A percentile compares a stretch with the other conserved stretches of the same genome.
phyloP scores from a whole-genome alignment of 2,888 invertebrate species.

The Pterostichus niger region DNA sequence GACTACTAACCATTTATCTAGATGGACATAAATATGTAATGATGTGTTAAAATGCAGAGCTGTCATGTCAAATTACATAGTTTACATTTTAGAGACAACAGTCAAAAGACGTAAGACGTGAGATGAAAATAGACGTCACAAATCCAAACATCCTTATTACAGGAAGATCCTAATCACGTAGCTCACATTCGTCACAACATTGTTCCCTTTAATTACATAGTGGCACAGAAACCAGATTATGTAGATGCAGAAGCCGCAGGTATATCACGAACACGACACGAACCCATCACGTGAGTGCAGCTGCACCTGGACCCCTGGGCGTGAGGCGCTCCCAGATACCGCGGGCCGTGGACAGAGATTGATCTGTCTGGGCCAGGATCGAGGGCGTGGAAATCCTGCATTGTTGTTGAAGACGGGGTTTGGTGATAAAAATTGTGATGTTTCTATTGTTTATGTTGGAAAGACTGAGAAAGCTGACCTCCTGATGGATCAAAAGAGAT shows the following conservation, averaged over 20 bases:
- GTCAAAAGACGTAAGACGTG: constrained; percentile 3
- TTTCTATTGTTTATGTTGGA: too few species aligned
- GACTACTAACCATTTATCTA: not conserved
- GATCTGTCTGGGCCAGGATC: constrained; percentile 19
- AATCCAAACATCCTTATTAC: constrained; percentile 41
- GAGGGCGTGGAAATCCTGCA: not conserved
- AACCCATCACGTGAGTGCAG: constrained; percentile 1
- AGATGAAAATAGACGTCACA: constrained; percentile 7
- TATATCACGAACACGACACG: not conserved
- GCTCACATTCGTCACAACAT: constrained; percentile 28
- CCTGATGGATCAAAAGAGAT: too few species aligned
- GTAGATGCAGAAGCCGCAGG: constrained; percentile 12
- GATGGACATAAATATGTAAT: not conserved
- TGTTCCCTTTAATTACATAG: constrained; percentile 24
- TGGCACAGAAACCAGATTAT: constrained; percentile 12
- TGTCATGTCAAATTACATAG: constrained; percentile 45
- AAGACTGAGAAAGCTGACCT: too few species aligned
- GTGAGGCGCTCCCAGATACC: not conserved
- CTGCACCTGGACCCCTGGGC: constrained; percentile 44
- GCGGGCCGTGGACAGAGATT: constrained; percentile 16
- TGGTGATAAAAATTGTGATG: too few species aligned
- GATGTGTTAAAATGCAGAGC: constrained; percentile 3
- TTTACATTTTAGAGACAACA: constrained; percentile 37
- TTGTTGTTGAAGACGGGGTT: too few species aligned
- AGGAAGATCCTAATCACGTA: constrained; percentile 10